These are phyloP conservation scores for Anguilla obscura DNA, from an alignment of 2,797 vertebrate species.

Conservation along the genomic window DNA sequence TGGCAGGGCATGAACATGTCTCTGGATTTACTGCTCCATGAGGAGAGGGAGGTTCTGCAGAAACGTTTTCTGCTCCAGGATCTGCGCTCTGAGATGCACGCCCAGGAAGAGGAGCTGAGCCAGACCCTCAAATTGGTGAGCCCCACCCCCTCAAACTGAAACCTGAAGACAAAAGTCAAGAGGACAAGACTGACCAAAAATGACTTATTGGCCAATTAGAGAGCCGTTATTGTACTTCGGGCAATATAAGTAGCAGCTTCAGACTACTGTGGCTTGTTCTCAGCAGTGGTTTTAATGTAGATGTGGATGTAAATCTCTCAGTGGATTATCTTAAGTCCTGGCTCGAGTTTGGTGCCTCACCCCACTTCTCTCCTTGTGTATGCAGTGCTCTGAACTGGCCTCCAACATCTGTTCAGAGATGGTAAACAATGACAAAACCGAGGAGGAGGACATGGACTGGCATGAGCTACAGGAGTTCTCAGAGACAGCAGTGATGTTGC, in stretches of 20 bases:
- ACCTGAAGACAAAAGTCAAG: background rate
- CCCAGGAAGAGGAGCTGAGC: background rate
- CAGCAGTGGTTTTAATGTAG: no score
- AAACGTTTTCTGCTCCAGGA: background rate
- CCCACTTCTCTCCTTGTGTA: background rate
- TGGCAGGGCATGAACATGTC: background rate
- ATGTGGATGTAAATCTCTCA: no score
- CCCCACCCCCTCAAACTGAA: background rate
- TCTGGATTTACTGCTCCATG: background rate
- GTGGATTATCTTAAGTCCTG: no score
- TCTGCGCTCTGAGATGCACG: background rate
- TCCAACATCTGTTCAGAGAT: background rate
- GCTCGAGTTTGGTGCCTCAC: no score
- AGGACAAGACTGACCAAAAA: background rate
- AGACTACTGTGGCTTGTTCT: background rate
- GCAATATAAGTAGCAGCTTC: background rate
- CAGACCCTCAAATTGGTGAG: background rate
- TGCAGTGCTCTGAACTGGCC: background rate
- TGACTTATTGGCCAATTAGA: no score
- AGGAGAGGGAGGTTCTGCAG: background rate
- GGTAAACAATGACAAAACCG: background rate
- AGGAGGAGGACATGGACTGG: background rate
- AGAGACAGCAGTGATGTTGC: background rate
- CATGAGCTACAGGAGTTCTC: background rate
- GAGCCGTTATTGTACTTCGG: background rate